Evolutionary conservation across 1,140 invertebrate genomes (phyloP).

Genomic region (Delia radicum): DNA sequence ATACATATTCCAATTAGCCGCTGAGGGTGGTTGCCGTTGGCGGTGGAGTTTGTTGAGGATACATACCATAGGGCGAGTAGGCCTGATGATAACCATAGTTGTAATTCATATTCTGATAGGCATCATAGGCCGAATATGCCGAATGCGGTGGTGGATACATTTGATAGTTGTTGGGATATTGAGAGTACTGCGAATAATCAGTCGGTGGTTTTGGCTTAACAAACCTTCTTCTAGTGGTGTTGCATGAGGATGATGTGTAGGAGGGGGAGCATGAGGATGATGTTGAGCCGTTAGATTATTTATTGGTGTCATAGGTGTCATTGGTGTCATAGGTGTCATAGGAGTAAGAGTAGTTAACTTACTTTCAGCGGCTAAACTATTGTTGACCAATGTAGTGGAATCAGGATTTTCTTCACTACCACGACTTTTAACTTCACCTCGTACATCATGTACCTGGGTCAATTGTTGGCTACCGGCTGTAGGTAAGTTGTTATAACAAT

Average conservation of each 20-base stretch:
- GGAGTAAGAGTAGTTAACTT: constrained; percentile 51
- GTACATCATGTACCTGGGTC: constrained; percentile 30
- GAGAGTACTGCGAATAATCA: constrained; percentile 49
- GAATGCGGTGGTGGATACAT: constrained; percentile 53
- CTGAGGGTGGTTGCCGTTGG: constrained; percentile 53
- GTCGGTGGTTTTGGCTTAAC: constrained; percentile 54
- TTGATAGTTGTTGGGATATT: constrained; percentile 55
- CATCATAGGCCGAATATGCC: constrained; percentile 51
- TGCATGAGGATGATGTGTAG: constrained; percentile 33
- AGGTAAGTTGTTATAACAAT: constrained; percentile 41
- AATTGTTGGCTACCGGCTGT: constrained; percentile 31
- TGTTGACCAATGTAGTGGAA: constrained; percentile 51
- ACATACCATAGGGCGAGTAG: constrained; percentile 53
- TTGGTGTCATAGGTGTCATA: constrained; percentile 53
- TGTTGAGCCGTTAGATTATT: constrained; percentile 45
- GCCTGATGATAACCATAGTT: constrained; percentile 54
- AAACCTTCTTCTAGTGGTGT: constrained; percentile 46
- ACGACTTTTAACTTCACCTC: constrained; percentile 48
- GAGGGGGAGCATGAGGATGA: constrained; percentile 30
- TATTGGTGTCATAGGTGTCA: constrained; percentile 53
- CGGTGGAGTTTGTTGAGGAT: constrained; percentile 58
- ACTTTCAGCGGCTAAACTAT: constrained; percentile 44
- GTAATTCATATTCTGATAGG: constrained; percentile 56
- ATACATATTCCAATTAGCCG: constrained; percentile 64
- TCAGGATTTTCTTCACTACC: constrained; percentile 54